Conservation (phyloP, 2,888 invertebrate species). For the Heteromyza rotundicornis region DNA sequence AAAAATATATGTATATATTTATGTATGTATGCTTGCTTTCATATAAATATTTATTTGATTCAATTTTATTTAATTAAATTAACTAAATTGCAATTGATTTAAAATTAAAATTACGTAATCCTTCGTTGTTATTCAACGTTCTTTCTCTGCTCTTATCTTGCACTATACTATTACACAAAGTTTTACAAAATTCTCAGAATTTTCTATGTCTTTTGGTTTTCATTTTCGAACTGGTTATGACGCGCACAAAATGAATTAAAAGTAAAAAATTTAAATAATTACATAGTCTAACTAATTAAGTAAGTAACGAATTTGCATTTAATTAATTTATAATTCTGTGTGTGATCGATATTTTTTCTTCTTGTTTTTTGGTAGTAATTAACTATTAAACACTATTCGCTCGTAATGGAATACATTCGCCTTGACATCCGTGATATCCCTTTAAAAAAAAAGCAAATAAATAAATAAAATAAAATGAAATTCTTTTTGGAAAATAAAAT, state of each 20-base stretch:
- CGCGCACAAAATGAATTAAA: slow-evolving; percentile 15
- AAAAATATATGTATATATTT: slow-evolving; percentile 17
- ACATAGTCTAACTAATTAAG: neutral
- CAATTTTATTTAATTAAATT: neutral
- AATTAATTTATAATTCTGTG: slow-evolving; percentile 11
- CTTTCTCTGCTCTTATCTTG: no score
- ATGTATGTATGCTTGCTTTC: no score
- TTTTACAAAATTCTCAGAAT: slow-evolving; percentile 47
- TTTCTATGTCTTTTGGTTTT: slow-evolving; percentile 55
- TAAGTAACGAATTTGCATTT: neutral
- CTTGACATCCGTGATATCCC: slow-evolving; percentile 65
- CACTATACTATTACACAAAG: neutral
- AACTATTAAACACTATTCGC: slow-evolving; percentile 66
- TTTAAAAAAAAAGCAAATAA: slow-evolving; percentile 58
- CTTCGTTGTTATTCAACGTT: no score
- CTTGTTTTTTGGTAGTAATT: neutral
- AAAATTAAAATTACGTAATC: neutral
- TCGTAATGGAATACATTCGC: slow-evolving; percentile 69
- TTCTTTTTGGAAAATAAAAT: slow-evolving; percentile 43
- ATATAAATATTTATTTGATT: neutral
- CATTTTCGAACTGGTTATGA: slow-evolving; percentile 24
- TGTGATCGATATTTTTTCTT: no score
- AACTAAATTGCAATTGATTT: neutral
- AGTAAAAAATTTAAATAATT: slow-evolving; percentile 11
- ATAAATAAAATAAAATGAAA: slow-evolving; percentile 45